Conservation (phyloP, 2,113 vertebrate genomes). For the Onychostoma macrolepis region DNA sequence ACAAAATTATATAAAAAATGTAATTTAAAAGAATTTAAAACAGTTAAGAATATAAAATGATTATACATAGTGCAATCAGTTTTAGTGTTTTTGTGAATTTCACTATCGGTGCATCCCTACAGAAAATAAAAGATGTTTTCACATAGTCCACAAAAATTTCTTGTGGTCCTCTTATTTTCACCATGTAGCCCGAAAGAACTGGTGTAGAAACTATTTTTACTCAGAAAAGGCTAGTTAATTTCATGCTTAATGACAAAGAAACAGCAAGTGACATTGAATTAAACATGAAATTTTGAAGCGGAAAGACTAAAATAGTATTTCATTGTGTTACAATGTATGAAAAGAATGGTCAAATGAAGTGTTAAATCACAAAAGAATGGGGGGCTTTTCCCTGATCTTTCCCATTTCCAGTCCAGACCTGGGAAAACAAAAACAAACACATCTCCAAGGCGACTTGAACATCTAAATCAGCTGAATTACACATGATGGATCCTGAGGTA, state of each 20-base stretch:
- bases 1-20: too few relatives aligned
- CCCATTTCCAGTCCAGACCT: background rate
- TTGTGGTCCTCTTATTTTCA: background rate
- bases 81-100: background rate
- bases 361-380: background rate
- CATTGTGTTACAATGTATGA: background rate
- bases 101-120: background rate
- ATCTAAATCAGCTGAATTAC: constrained; percentile 19
- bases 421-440: background rate
- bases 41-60: too few relatives aligned
- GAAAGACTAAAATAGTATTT: background rate
- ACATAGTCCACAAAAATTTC: background rate
- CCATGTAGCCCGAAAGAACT: background rate
- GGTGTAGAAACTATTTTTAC: too few relatives aligned
- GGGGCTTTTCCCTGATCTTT: background rate
- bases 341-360: background rate
- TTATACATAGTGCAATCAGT: too few relatives aligned
- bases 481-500: constrained; percentile 6
- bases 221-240: too few relatives aligned
- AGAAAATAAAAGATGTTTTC: background rate
- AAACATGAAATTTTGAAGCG: background rate
- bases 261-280: background rate
- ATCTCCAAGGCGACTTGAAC: constrained; percentile 9
- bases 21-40: too few relatives aligned
- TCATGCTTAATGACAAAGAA: too few relatives aligned